Evolutionary conservation across 2,888 invertebrate genomes (phyloP), one percentile per base, ranked within the genome.

Genomic region (Spodoptera exigua): DNA sequence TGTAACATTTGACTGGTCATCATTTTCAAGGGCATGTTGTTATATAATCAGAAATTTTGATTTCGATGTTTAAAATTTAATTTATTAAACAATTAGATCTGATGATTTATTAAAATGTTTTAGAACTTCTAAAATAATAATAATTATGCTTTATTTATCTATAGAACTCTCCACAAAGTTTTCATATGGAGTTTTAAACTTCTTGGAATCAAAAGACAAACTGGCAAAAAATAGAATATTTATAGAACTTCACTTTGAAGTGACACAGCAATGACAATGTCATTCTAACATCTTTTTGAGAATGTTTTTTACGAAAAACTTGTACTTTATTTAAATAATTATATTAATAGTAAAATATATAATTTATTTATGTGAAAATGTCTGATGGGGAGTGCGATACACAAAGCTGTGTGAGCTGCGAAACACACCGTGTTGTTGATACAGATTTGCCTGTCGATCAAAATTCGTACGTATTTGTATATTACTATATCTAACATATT

Each of bases 381-480:
- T 13, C 21, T 17, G 27, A 35, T 39, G 37, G 58, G 27, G 41
- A 53, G 35, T 4, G 13, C 49, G 12, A 34, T 32, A 35, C 34
- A 58, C 47, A n/a, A 44, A 47, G 37, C 18, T 13, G 14, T 16
- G 21, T 53, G 37, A 45, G 12, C 44, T 36, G 18, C 34, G 34
- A 32, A 7, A 3, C 14, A 9, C 16, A 32, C 32, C 14, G 12
- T 10, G 10, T 32, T 18, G 18, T 4, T 9, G 18, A 9, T 9
- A 37, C 37, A n/a, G 34, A 58, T 21, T 57, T 37, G 21, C 4
- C 17, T 16, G 36, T 37, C 21, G 39, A 41, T 65, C n/a, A 10
- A 18, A 51, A 40, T 40, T 58, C 44, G 68, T 69, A 69, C 41
- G 68, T 69, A 69, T 44, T 48, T 65, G 3, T 47, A 54, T 36